Base-by-base conservation (phyloP, 2,113 vertebrate genomes). In the Parus major region DNA sequence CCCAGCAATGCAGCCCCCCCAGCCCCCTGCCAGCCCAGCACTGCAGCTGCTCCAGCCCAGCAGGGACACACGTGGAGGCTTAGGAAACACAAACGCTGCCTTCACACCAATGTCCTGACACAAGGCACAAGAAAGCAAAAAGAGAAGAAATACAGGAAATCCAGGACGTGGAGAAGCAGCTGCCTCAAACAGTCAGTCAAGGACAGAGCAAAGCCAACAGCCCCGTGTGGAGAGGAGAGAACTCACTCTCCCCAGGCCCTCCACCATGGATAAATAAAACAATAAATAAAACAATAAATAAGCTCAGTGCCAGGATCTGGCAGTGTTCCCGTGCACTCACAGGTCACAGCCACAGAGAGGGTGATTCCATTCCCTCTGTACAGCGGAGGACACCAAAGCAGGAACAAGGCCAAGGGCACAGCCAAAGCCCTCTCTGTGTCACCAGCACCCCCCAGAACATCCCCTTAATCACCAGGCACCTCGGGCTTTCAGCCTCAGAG, bases 1-100 rank as follows among this genome's bases (percentile, higher is more conserved):
- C 41, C 44, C 2, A 0, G 55, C 0, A 0, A 12, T 53, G 64
- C 64, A 78, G 60, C 15, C 17, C 24, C 57, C 50, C 42, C 52
- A 60, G 36, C 16, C 21, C 56, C 16, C 2, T 20, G 68, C 17
- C 7, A 70, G 39, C 76, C 33, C 11, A 22, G 35, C 27, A 2
- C 50, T 9, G 42, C 64, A 29, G 23, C 87, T 60, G 66, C 50
- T 36, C 41, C 70, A 57, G 70, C 73, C 5, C 2, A 50, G 61
- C 52, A 50, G 42, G n/a, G 52, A 2, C 11, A 52, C 73, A 22
- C 0, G 1, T 2, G 35, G 63, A 22, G 53, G 79, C 86, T 66
- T 11, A 41, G 41, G 41, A 39, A 60, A 44, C 4, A 59, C 76
- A 78, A 49, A 53, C 0, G 0, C 57, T 49, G 69, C 13, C 47